phyloP scores from a whole-genome alignment of 2,113 vertebrate species.

The Passer domesticus region DNA sequence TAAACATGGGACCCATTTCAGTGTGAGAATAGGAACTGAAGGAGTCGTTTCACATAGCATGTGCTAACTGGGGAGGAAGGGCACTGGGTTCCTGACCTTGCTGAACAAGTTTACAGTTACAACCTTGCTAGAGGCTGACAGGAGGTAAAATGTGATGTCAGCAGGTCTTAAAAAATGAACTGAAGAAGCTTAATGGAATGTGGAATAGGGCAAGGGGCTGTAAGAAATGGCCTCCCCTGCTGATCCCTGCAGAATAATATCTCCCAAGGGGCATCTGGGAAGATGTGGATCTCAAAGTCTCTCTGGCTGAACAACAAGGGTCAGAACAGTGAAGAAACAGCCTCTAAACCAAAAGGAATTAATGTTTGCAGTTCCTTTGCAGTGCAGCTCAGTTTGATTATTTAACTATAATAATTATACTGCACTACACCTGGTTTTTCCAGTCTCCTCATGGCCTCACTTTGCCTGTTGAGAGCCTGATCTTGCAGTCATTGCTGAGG shows the following conservation, averaged over 20 bases:
- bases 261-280: neutral
- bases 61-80: neutral
- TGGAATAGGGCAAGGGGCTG: neutral
- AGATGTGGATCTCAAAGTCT: neutral
- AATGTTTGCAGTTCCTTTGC: neutral
- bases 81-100: neutral
- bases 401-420: neutral
- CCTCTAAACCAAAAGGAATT: neutral
- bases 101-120: neutral
- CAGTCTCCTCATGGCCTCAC: neutral
- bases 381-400: neutral
- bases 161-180: neutral
- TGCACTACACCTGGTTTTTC: neutral
- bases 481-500: neutral
- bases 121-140: neutral
- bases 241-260: neutral
- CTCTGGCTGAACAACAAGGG: neutral
- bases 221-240: neutral
- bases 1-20: neutral
- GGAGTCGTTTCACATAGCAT: neutral
- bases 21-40: neutral
- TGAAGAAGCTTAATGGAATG: neutral
- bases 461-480: neutral
- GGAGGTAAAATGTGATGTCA: neutral
- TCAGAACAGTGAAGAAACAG: neutral